Evolutionary conservation across 2,888 invertebrate species (phyloP), one percentile per base, ranked within the genome.

Genomic region (Mythimna lalbum): DNA sequence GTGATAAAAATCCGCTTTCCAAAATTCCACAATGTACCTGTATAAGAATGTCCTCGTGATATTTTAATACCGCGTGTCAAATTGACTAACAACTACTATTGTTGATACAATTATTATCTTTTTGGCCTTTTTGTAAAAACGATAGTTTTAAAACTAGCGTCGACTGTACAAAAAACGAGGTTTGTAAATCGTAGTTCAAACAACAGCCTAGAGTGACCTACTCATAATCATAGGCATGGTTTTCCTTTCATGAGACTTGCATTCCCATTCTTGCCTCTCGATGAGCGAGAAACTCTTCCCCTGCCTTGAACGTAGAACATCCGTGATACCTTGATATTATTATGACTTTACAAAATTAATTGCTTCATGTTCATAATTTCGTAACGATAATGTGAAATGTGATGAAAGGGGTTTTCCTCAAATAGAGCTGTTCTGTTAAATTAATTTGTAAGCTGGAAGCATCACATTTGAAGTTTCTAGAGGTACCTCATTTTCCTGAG

Each of bases 271-370:
- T 75, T 23, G 1, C 10, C 49, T 50, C 12, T 66, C 9, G 10
- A 31, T 12, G 3, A 1, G n/a, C 6, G 19, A 52, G n/a, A 43
- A 19, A 49, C 17, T 23, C 12, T n/a, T 1, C 9, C 39, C 1
- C 12, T 75, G n/a, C 10, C 23, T 27, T 50, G 7, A 27, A 50
- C 12, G 27, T 56, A 1, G 19, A 72, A 52, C 43, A 76, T 68
- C 56, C 33, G 19, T 27, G 33, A 36, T 66, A 73, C 57, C 59
- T 63, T 56, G 63, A 63, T 60, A 52, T 61, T 69, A 56, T 80
- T 80, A 80, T 56, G 55, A 80, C 50, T 56, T 53, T n/a, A 49
- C 33, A 50, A 78, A 78, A 64, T 73, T 73, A n/a, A 57, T 56
- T 63, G 60, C 63, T 68, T 39, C 63, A 14, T 63, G 56, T 75